phyloP scores from a whole-genome alignment of 2,113 vertebrate genomes.

The Phylloscopus trochilus region DNA sequence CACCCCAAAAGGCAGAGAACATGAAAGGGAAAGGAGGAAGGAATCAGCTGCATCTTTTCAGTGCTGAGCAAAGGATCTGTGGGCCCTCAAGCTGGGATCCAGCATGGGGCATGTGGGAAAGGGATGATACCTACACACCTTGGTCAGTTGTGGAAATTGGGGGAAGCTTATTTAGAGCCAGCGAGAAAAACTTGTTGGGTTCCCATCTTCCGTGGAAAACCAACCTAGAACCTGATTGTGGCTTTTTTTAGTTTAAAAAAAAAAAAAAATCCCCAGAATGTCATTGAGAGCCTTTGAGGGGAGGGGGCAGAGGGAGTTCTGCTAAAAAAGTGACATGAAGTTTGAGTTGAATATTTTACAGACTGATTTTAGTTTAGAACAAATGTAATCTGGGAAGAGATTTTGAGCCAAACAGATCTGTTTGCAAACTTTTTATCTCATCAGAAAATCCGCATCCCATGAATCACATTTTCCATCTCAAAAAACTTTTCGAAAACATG shows the following conservation, averaged over 20 bases:
- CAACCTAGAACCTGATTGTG: neutral
- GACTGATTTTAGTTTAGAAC: neutral
- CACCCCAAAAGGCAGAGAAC: conserved; percentile 5
- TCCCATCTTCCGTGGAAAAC: neutral
- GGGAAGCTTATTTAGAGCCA: neutral
- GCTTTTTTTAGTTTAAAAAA: neutral
- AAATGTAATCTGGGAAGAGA: neutral
- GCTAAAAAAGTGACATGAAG: neutral
- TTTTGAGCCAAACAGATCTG: neutral
- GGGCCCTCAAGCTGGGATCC: neutral
- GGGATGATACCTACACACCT: neutral
- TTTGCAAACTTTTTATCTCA: conserved; percentile 14
- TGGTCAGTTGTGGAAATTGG: neutral
- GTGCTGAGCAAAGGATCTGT: neutral
- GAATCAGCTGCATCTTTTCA: neutral
- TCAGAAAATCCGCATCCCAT: neutral
- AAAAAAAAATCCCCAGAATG: neutral
- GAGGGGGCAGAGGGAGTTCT: neutral
- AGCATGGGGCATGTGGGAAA: too few relatives aligned
- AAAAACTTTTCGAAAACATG: neutral
- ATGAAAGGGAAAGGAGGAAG: neutral
- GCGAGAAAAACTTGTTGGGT: neutral
- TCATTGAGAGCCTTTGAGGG: neutral
- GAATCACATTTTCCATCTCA: neutral
- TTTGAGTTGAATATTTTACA: neutral